phyloP scores from a whole-genome alignment of 2,888 invertebrate genomes.

The Ceratothoa steindachneri region DNA sequence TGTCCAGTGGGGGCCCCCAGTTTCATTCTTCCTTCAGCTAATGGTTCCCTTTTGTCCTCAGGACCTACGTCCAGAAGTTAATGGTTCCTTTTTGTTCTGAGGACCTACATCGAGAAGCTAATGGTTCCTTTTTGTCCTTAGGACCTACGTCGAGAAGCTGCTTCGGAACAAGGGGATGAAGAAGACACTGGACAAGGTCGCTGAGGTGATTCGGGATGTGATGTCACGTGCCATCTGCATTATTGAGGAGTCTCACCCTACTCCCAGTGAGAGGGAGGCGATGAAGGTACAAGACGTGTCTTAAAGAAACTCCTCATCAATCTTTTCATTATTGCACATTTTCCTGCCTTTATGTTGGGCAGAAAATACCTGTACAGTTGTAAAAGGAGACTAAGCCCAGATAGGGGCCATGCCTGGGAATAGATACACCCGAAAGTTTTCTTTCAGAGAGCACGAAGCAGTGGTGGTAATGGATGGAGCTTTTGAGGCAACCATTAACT shows the following conservation, averaged over 20 bases:
- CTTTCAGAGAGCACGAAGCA: too few relatives aligned
- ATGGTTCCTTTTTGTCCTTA: slow-evolving; percentile 14
- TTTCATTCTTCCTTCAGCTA: too few relatives aligned
- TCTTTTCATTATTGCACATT: not conserved
- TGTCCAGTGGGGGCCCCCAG: too few relatives aligned
- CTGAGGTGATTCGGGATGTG: slow-evolving; percentile 49
- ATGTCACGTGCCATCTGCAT: slow-evolving; percentile 39
- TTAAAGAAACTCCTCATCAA: not conserved
- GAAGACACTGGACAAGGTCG: slow-evolving; percentile 66
- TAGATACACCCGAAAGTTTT: too few relatives aligned
- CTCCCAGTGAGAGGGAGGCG: not conserved
- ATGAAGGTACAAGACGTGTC: slow-evolving; percentile 14
- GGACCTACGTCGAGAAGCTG: slow-evolving; percentile 73
- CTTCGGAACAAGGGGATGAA: slow-evolving; percentile 80
- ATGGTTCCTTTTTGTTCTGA: too few relatives aligned
- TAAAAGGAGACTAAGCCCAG: not conserved
- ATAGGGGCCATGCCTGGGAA: too few relatives aligned
- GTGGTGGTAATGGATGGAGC: too few relatives aligned
- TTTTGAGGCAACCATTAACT: too few relatives aligned
- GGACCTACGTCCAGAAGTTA: too few relatives aligned
- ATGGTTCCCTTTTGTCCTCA: too few relatives aligned
- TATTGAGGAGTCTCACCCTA: slow-evolving; percentile 29
- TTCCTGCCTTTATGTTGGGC: not conserved
- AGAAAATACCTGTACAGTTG: not conserved
- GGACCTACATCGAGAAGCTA: slow-evolving; percentile 27